Base-by-base conservation (phyloP, 2,113 vertebrate species). In the Spilogale gracilis region DNA sequence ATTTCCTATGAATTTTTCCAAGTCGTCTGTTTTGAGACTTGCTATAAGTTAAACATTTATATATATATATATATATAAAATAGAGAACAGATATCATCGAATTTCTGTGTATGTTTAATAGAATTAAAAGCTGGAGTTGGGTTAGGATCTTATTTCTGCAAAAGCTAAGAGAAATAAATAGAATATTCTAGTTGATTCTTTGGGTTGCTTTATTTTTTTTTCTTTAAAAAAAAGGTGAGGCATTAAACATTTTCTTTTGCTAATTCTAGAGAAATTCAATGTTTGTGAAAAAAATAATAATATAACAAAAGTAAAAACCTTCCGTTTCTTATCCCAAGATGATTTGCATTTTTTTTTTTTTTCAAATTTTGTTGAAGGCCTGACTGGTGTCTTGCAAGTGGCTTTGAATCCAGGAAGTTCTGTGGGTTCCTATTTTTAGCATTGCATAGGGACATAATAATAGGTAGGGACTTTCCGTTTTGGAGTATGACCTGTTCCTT, bases 1-100 rank as follows among this genome's bases (percentile, higher is more conserved):
- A 98, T 98, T 98, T 98, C 97, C 97, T 98, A 97, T 95, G 94
- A 97, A 97, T 95, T 98, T 98, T 98, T 96, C 98, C 97, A 98
- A 98, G 97, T 98, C 50, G 43, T 98, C 97, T 98, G 98, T 98
- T 97, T 98, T 98, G 98, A 99, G 99, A 99, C 99, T 99, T 99
- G 99, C 99, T 99, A 98, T 99, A 99, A 99, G 99, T 99, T 99
- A 99, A 99, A 99, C 99, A 99, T 99, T 99, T 99, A 97, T 98
- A 61, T 82, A 58, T 92, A 58, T 93, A 73, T 97, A 80, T 97
- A 98, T 99, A 73, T 97, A 80, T 97, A 98, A 99, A 99, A 99
- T 99, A 99, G 99, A 99, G 99, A 99, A 99, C 99, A 99, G 99
- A 99, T 99, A 99, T 99, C 99, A 99, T 99, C 97, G 99, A 99